Evolutionary conservation across 2,797 vertebrate species (phyloP), one percentile per base, ranked within the genome.

Genomic region (Sebastes hopkinsi): DNA sequence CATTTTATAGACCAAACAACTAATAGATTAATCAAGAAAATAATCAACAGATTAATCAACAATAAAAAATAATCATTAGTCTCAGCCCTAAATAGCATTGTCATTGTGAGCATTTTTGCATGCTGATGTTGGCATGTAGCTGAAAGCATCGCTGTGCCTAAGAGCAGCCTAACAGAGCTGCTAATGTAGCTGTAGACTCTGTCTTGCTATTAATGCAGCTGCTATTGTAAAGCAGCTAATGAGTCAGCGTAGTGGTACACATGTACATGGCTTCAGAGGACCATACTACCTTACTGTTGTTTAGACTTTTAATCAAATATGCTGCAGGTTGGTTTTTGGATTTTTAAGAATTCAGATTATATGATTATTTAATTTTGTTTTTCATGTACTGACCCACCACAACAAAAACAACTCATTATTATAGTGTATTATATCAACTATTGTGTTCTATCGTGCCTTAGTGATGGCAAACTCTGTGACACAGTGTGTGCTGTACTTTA

Each of bases 381-480:
- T 36, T 1, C 18, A 60, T 55, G 18, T 13, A 10, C 14, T 55
- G 6, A 62, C 16, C 18, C 25, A 62, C 23, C 34, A 7, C 22
- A 2, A 52, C 5, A n/a, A 34, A 14, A 2, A 52, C 4, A 36
- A 27, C 10, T 6, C 20, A 58, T 55, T 64, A 10, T 13, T 7
- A 50, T 4, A 7, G 25, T 29, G 8, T 38, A 20, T 61, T 13
- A 18, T n/a, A 32, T 34, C 38, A 56, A n/a, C 11, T 29, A 4
- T 38, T 79, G 42, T 73, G 14, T 58, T 72, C 38, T 75, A 36
- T 50, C 2, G 3, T 46, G 18, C 32, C 23, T 74, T 52, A 67
- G 30, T 66, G 66, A 74, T 29, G 30, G 36, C 11, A 72, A 70
- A 68, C 87, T 87, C 74, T 79, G 61, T 80, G 61, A 80, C 46